Evolutionary conservation across 2,113 vertebrate genomes (phyloP).

Genomic region (Bothrops jararaca): DNA sequence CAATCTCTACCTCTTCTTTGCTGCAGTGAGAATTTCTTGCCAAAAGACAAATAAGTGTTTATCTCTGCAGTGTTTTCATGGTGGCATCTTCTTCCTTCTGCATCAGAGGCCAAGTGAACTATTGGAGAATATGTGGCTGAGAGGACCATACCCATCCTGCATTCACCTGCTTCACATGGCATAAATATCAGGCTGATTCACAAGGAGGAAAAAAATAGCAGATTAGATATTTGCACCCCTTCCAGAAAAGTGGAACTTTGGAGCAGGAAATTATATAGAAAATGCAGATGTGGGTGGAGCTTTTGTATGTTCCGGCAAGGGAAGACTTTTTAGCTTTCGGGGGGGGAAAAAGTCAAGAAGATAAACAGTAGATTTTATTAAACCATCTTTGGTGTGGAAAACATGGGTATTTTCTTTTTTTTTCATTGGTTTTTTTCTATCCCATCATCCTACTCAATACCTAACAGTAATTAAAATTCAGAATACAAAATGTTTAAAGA

Average conservation of each 20-base stretch:
- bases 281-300: not conserved
- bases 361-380: not conserved
- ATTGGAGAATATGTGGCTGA: not conserved
- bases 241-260: not conserved
- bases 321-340: not conserved
- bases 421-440: not conserved
- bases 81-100: not conserved
- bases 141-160: not conserved
- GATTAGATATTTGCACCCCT: not conserved
- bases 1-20: not conserved
- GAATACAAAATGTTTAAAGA: not conserved
- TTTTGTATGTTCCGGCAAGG: not conserved
- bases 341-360: not conserved
- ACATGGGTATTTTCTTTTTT: not conserved
- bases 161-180: not conserved
- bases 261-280: not conserved
- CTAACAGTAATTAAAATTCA: not conserved
- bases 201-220: not conserved
- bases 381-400: not conserved
- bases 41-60: not conserved
- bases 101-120: not conserved
- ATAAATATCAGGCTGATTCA: not conserved
- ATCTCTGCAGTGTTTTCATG: not conserved
- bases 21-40: not conserved
- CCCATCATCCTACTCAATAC: not conserved